Conservation (phyloP, 2,888 invertebrate species). For the Leucania comma region DNA sequence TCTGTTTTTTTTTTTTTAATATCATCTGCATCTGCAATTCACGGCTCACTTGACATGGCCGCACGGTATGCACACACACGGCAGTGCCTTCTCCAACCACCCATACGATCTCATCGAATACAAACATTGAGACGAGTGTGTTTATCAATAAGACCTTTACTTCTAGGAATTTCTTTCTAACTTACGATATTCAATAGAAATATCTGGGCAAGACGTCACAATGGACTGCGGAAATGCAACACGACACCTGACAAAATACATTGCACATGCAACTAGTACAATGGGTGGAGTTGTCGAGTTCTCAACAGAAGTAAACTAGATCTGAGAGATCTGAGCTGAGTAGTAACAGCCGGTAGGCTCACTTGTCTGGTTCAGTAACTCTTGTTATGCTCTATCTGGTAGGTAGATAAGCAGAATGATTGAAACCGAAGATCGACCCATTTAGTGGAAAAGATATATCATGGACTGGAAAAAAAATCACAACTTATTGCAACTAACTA, state of each 20-base stretch:
- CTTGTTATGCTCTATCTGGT: background rate
- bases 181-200: conserved; percentile 52
- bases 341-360: background rate
- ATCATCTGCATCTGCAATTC: background rate
- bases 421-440: background rate
- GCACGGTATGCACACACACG: background rate
- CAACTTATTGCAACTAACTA: too few relatives aligned
- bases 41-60: too few relatives aligned
- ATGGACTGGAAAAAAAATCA: background rate
- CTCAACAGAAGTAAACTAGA: background rate
- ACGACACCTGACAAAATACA: conserved; percentile 53
- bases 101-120: conserved; percentile 21
- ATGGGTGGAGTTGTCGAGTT: background rate
- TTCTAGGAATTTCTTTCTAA: conserved; percentile 48
- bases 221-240: conserved; percentile 41
- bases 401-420: background rate
- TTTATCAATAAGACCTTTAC: conserved; percentile 52
- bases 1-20: background rate
- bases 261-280: conserved; percentile 27
- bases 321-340: background rate
- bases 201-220: conserved; percentile 48
- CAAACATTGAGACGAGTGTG: conserved; percentile 43
- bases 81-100: background rate
- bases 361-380: too few relatives aligned
- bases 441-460: background rate